phyloP scores from a whole-genome alignment of 2,113 vertebrate species.

The Platichthys flesus region DNA sequence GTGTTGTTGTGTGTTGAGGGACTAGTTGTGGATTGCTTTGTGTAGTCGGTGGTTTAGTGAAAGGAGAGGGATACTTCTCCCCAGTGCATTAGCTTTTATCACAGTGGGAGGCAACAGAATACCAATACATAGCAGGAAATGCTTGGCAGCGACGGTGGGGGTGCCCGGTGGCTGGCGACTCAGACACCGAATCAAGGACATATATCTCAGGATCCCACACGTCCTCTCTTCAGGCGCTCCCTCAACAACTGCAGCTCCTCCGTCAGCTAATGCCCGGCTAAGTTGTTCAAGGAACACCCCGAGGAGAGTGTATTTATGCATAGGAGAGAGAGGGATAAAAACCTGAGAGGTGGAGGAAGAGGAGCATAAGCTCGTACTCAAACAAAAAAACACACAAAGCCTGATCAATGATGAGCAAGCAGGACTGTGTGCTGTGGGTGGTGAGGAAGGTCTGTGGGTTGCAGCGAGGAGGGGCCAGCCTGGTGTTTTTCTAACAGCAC shows the following conservation, averaged over 20 bases:
- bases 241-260: conserved; percentile 56
- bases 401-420: conserved; percentile 73
- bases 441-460: conserved; percentile 48
- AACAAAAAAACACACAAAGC: conserved; percentile 68
- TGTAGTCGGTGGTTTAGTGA: conserved; percentile 44
- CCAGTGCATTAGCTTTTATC: conserved; percentile 76
- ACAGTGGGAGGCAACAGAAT: conserved; percentile 67
- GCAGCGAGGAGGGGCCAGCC: conserved; percentile 30
- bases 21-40: conserved; percentile 34
- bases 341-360: conserved; percentile 43
- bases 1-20: conserved; percentile 22
- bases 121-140: conserved; percentile 61
- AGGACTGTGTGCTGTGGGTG: conserved; percentile 54
- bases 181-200: conserved; percentile 73
- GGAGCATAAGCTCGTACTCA: conserved; percentile 65
- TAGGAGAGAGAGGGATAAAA: conserved; percentile 43
- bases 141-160: conserved; percentile 36
- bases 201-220: conserved; percentile 76
- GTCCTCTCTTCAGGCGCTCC: conserved; percentile 76
- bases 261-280: conserved; percentile 75
- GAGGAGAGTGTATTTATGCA: conserved; percentile 66
- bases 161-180: conserved; percentile 47
- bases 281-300: conserved; percentile 71
- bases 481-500: conserved; percentile 40
- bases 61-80: conserved; percentile 56